phyloP scores from a whole-genome alignment of 2,113 vertebrate species.

The Barbus barbus region DNA sequence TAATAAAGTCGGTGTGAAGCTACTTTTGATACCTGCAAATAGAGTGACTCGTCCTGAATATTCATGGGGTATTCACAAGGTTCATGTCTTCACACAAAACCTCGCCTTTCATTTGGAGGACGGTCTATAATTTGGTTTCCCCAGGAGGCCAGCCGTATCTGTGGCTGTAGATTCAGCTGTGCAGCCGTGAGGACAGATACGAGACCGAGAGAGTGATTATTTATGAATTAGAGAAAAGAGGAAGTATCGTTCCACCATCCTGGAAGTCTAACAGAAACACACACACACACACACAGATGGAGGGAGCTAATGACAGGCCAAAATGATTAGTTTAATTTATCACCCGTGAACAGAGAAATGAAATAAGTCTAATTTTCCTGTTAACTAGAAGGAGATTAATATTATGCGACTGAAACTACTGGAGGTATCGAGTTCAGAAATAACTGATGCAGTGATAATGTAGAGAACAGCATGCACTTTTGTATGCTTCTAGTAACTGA shows the following conservation, averaged over 20 bases:
- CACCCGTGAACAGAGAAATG: slow-evolving; percentile 45
- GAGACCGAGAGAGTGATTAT: not conserved
- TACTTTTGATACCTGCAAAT: slow-evolving; percentile 18
- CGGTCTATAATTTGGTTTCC: slow-evolving; percentile 17
- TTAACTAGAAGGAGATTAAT: slow-evolving; percentile 38
- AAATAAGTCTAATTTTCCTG: slow-evolving; percentile 29
- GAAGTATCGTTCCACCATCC: slow-evolving; percentile 22
- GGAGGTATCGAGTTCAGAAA: not conserved
- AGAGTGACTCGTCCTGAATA: slow-evolving; percentile 20
- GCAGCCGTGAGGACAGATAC: slow-evolving; percentile 15
- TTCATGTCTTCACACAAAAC: not conserved
- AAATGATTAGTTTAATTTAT: slow-evolving; percentile 55
- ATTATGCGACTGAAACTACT: slow-evolving; percentile 26
- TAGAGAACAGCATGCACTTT: not conserved
- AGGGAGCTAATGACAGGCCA: slow-evolving; percentile 39
- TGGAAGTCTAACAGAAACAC: slow-evolving; percentile 25
- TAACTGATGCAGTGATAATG: slow-evolving; percentile 15
- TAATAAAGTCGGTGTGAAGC: slow-evolving; percentile 5
- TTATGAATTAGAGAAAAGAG: slow-evolving; percentile 28
- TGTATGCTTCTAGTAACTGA: not conserved
- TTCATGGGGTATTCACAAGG: slow-evolving; percentile 11
- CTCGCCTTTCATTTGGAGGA: not conserved
- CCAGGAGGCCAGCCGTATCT: not conserved
- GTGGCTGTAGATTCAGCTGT: not conserved
- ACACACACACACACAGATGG: slow-evolving; percentile 34